phyloP scores from a whole-genome alignment of 2,113 vertebrate species.

The Corapipo altera region DNA sequence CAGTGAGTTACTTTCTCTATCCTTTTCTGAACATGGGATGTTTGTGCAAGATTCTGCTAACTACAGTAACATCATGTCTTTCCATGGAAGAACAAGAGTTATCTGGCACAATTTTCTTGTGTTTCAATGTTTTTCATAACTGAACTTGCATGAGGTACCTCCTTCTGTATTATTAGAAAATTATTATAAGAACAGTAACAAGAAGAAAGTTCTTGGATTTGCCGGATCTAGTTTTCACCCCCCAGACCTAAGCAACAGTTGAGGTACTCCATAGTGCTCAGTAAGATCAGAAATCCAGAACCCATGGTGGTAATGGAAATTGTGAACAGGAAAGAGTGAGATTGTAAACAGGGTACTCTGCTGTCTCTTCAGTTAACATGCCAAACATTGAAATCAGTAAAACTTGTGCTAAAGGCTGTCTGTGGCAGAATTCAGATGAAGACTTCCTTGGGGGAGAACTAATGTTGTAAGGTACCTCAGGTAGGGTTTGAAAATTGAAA shows the following conservation, averaged over 20 bases:
- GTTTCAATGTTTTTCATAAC: neutral
- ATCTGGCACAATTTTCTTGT: neutral
- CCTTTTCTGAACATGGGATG: neutral
- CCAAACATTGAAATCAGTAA: neutral
- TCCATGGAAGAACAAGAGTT: neutral
- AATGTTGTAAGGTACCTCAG: neutral
- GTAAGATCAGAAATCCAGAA: neutral
- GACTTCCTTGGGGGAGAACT: neutral
- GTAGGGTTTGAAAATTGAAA: neutral
- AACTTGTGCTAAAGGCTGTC: neutral
- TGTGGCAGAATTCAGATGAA: neutral
- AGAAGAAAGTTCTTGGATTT: neutral
- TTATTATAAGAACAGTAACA: neutral
- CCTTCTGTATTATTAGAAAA: neutral
- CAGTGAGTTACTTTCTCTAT: neutral
- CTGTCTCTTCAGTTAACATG: neutral
- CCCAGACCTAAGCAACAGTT: neutral
- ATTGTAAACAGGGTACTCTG: neutral
- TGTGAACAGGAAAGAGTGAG: neutral
- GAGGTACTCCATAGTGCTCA: neutral
- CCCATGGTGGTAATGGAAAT: rapidly evolving
- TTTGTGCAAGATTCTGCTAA: neutral
- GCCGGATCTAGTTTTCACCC: neutral
- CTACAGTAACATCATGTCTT: neutral
- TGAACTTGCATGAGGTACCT: neutral